Evolutionary conservation across 2,113 vertebrate genomes (phyloP).

Genomic region (Phrynosoma platyrhinos): DNA sequence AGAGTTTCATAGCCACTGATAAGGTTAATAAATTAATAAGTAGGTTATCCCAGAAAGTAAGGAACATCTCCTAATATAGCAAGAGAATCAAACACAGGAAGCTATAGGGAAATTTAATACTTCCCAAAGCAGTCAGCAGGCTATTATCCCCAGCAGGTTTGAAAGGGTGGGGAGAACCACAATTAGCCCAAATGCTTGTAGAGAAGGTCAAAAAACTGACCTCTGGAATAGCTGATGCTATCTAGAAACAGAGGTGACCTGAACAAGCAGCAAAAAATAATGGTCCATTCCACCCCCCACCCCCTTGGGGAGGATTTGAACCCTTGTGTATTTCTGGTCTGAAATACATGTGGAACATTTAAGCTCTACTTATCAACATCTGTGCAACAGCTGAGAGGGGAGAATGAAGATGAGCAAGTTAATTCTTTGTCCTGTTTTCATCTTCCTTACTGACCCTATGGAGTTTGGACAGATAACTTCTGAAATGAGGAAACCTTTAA

Average conservation of each 20-base stretch:
- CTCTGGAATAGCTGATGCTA: background rate
- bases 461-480: background rate
- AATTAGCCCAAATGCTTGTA: slow-evolving; percentile 4
- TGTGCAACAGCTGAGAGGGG: background rate
- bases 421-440: background rate
- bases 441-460: background rate
- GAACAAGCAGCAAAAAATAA: background rate
- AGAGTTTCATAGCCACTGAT: slow-evolving; percentile 4
- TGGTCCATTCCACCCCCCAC: background rate
- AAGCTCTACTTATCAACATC: background rate
- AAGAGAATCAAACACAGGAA: slow-evolving; percentile 19
- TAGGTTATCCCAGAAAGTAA: slow-evolving; percentile 27
- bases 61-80: slow-evolving; percentile 11
- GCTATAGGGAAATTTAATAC: slow-evolving; percentile 25
- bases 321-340: background rate
- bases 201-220: background rate
- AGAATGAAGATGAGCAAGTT: background rate
- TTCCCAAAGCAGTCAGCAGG: slow-evolving; percentile 17
- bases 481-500: background rate
- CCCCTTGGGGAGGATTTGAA: background rate
- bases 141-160: background rate
- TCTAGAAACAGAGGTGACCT: background rate
- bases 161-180: background rate
- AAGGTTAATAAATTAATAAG: slow-evolving; percentile 22
- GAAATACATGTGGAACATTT: background rate